These are phyloP conservation scores for Thunnus thynnus DNA, from an alignment of 2,113 vertebrate genomes.

Conservation along the genomic window DNA sequence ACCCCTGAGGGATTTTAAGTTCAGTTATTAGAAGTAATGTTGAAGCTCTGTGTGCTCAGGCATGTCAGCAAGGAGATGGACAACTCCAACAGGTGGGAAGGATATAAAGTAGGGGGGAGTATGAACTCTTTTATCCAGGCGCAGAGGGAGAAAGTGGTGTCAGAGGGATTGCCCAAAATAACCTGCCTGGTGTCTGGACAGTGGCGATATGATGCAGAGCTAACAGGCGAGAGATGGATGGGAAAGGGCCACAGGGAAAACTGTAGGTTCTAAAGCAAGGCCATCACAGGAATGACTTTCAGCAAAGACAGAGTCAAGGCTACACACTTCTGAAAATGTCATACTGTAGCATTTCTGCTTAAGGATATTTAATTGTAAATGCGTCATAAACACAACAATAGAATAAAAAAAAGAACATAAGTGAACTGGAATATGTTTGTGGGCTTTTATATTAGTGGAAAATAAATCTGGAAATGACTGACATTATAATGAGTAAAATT, in stretches of 20 bases:
- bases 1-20: slow-evolving; percentile 31
- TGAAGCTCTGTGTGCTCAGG: slow-evolving; percentile 50
- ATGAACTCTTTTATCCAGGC: slow-evolving; percentile 68
- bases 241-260: slow-evolving; percentile 41
- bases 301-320: slow-evolving; percentile 25
- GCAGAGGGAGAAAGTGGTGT: slow-evolving; percentile 72
- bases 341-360: background rate
- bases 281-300: slow-evolving; percentile 20
- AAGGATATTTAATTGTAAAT: background rate
- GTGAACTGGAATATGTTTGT: background rate
- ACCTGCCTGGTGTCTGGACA: slow-evolving; percentile 57
- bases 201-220: slow-evolving; percentile 55
- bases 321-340: background rate
- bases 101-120: slow-evolving; percentile 52
- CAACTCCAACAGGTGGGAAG: slow-evolving; percentile 76
- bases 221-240: slow-evolving; percentile 55
- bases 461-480: background rate
- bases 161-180: slow-evolving; percentile 79
- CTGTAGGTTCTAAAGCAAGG: slow-evolving; percentile 27
- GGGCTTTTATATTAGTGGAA: background rate
- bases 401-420: background rate
- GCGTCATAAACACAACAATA: too few species aligned
- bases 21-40: slow-evolving; percentile 51
- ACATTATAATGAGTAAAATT: background rate
- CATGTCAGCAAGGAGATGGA: slow-evolving; percentile 67